Conservation (phyloP, 2,888 invertebrate genomes). For the Liodrosophila aerea region DNA sequence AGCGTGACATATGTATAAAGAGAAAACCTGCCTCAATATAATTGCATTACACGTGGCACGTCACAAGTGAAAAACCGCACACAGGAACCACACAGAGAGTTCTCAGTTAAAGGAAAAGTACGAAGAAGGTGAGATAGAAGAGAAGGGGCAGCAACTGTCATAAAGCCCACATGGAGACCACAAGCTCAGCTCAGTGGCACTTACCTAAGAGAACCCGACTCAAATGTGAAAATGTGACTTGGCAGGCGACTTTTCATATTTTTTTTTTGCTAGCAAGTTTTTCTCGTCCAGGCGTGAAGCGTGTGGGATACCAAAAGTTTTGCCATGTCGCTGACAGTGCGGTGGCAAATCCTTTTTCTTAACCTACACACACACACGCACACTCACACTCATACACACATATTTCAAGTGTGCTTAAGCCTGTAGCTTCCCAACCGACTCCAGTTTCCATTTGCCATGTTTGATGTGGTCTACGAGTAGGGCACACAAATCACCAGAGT, state of each 20-base stretch:
- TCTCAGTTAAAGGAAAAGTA: constrained; percentile 7
- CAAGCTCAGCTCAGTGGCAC: constrained; percentile 22
- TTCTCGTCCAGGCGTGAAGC: constrained; percentile 14
- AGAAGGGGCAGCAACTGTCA: constrained; percentile 39
- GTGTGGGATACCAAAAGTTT: constrained; percentile 16
- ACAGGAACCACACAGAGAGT: constrained; percentile 24
- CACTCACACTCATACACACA: constrained; percentile 65
- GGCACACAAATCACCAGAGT: constrained; percentile 68
- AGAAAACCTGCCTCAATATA: constrained; percentile 68
- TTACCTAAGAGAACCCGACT: constrained; percentile 42
- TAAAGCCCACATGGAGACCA: constrained; percentile 30
- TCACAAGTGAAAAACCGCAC: constrained; percentile 50
- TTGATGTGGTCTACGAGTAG: constrained; percentile 66
- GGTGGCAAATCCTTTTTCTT: constrained; percentile 71
- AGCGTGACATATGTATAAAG: background rate
- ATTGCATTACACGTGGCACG: constrained; percentile 74
- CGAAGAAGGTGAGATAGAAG: background rate
- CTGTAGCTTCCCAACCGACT: background rate
- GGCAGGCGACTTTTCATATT: constrained; percentile 73
- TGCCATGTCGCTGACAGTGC: constrained; percentile 31
- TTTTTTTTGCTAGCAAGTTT: constrained; percentile 12
- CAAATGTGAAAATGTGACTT: constrained; percentile 50
- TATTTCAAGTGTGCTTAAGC: constrained; percentile 71
- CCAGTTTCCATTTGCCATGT: constrained; percentile 36
- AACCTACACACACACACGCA: constrained; percentile 38